phyloP scores from a whole-genome alignment of 1,140 invertebrate species.

The Anoplolepis gracilipes region DNA sequence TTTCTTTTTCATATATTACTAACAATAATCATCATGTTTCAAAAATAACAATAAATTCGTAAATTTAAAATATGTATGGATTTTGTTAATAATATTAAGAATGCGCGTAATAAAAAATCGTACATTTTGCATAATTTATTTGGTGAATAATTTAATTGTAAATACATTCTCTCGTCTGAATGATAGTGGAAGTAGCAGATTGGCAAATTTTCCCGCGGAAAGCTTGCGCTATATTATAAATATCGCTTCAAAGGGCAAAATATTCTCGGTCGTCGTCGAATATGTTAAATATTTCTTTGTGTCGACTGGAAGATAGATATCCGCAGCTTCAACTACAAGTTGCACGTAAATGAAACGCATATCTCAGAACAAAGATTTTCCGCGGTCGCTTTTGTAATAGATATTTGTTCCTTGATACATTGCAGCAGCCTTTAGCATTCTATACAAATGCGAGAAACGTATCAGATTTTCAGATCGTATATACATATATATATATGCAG shows the following conservation, averaged over 20 bases:
- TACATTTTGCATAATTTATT: slow-evolving; percentile 12
- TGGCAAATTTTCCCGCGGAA: slow-evolving; percentile 9
- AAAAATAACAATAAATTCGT: background rate
- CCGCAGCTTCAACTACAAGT: slow-evolving; percentile 35
- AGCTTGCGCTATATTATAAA: slow-evolving; percentile 17
- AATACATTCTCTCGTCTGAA: background rate
- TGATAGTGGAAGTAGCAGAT: background rate
- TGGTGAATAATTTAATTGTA: slow-evolving; percentile 22
- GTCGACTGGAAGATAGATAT: slow-evolving; percentile 26
- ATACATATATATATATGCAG: background rate
- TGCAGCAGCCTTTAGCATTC: slow-evolving; percentile 8
- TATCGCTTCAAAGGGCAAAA: slow-evolving; percentile 40
- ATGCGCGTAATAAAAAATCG: background rate
- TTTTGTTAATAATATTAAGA: background rate
- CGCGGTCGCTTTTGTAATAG: slow-evolving; percentile 52
- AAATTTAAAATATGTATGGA: background rate
- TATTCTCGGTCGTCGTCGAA: slow-evolving; percentile 39
- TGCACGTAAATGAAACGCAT: slow-evolving; percentile 60
- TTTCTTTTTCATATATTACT: background rate
- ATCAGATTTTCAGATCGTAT: slow-evolving; percentile 28
- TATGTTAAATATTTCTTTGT: slow-evolving; percentile 59
- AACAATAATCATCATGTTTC: background rate
- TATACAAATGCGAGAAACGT: slow-evolving; percentile 32
- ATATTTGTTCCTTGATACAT: slow-evolving; percentile 36
- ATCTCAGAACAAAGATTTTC: slow-evolving; percentile 48